Evolutionary conservation across 2,888 invertebrate genomes (phyloP).

Genomic region (Andrena flavipes): DNA sequence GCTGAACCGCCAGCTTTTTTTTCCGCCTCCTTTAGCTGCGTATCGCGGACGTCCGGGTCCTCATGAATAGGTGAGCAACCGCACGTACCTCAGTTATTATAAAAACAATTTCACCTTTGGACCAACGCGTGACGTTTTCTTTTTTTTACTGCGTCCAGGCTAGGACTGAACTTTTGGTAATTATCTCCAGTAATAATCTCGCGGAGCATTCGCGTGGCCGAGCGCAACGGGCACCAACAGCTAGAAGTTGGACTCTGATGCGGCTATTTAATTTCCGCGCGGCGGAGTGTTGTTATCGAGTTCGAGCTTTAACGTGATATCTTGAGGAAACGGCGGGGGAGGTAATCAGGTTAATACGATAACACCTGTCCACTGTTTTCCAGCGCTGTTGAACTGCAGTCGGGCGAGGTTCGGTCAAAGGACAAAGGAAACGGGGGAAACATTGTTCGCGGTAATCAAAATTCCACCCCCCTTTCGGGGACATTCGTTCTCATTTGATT

Average conservation of each 20-base stretch:
- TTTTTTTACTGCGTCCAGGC: background rate
- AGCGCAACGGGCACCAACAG: background rate
- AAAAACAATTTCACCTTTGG: constrained; percentile 28
- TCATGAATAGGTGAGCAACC: constrained; percentile 48
- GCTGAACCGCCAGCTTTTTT: constrained; percentile 9
- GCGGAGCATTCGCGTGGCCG: constrained; percentile 3
- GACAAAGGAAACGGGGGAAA: background rate
- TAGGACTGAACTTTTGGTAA: constrained; percentile 2
- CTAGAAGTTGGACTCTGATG: constrained; percentile 31
- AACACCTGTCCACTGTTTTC: constrained; percentile 31
- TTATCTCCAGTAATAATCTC: constrained; percentile 3
- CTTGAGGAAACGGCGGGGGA: constrained; percentile 14
- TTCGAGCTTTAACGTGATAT: constrained; percentile 49
- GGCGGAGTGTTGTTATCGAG: constrained; percentile 37
- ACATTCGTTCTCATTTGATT: no score
- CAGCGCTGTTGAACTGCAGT: constrained; percentile 11
- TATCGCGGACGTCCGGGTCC: background rate
- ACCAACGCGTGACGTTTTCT: background rate
- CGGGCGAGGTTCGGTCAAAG: constrained; percentile 13
- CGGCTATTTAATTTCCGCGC: constrained; percentile 37
- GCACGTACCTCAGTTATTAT: constrained; percentile 1
- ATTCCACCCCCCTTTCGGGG: no score
- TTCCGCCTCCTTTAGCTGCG: background rate
- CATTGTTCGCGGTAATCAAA: background rate
- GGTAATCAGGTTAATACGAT: constrained; percentile 37